These are phyloP conservation scores for Metridium senile DNA, from an alignment of 92 coral and sea anemone species.

Conservation along the genomic window DNA sequence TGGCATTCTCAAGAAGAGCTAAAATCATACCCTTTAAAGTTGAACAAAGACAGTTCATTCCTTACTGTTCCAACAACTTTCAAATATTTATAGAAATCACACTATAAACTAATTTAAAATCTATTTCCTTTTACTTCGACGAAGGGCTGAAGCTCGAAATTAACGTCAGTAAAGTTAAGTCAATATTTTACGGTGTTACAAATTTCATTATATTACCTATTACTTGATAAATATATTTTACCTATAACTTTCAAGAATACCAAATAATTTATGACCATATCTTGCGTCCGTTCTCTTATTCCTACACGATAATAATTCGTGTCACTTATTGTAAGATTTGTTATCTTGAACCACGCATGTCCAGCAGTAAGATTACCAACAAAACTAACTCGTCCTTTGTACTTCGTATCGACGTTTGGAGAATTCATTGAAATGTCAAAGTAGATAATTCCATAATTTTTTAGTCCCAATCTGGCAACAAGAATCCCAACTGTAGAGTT, in stretches of 20 bases:
- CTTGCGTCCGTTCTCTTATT: neutral
- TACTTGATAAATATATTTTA: too few species aligned
- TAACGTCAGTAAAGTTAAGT: too few species aligned
- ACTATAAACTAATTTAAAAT: too few species aligned
- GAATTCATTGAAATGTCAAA: neutral
- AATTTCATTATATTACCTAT: too few species aligned
- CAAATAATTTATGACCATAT: neutral
- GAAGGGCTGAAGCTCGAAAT: too few species aligned
- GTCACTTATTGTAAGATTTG: neutral
- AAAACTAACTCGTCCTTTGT: conserved; percentile 5
- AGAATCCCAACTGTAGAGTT: neutral
- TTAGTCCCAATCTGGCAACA: neutral
- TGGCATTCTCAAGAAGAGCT: too few species aligned
- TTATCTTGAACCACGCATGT: neutral
- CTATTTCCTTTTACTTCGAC: too few species aligned
- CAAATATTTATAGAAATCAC: too few species aligned
- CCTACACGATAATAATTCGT: neutral
- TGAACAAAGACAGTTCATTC: too few species aligned
- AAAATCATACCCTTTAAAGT: too few species aligned
- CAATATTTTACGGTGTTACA: too few species aligned
- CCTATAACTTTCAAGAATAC: neutral
- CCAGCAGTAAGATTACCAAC: neutral
- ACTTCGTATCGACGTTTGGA: neutral
- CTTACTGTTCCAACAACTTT: too few species aligned
- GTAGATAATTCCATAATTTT: neutral